These are phyloP conservation scores for Cataglyphis albicans DNA, from an alignment of 2,888 invertebrate species.

Conservation along the genomic window DNA sequence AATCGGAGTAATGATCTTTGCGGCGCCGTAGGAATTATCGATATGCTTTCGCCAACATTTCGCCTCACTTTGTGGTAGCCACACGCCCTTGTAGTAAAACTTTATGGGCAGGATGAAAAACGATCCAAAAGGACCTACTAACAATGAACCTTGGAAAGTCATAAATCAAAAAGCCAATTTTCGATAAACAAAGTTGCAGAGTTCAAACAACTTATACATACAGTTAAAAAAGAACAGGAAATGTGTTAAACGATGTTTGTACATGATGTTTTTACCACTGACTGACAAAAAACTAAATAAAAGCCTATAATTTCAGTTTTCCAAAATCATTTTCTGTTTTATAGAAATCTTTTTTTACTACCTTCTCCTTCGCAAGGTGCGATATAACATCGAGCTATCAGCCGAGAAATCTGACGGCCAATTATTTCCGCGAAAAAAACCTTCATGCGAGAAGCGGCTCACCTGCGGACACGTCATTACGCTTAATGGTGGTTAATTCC, in stretches of 20 bases:
- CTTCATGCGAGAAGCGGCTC: slow-evolving; percentile 15
- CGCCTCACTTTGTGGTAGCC: slow-evolving; percentile 34
- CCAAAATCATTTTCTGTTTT: background rate
- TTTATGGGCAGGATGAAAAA: slow-evolving; percentile 46
- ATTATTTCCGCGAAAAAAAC: slow-evolving; percentile 19
- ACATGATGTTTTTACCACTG: background rate
- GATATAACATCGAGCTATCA: background rate
- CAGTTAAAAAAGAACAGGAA: slow-evolving; percentile 7
- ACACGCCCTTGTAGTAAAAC: slow-evolving; percentile 41
- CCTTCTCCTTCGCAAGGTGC: background rate
- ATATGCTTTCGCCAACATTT: slow-evolving; percentile 19
- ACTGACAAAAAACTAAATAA: slow-evolving; percentile 1
- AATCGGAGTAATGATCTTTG: slow-evolving; percentile 39
- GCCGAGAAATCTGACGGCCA: background rate
- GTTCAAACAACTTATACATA: slow-evolving; percentile 20
- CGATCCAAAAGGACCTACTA: slow-evolving; percentile 26
- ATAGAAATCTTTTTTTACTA: background rate
- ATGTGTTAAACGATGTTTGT: background rate
- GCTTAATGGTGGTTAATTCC: slow-evolving; percentile 61
- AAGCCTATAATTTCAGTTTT: background rate
- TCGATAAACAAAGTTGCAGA: slow-evolving; percentile 43
- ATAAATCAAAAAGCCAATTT: slow-evolving; percentile 38
- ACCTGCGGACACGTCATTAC: slow-evolving; percentile 27
- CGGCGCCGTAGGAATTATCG: slow-evolving; percentile 39
- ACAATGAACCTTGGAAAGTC: slow-evolving; percentile 28